Evolutionary conservation across 2,797 vertebrate genomes (phyloP).

Genomic region (Chaenodraco wilsoni): DNA sequence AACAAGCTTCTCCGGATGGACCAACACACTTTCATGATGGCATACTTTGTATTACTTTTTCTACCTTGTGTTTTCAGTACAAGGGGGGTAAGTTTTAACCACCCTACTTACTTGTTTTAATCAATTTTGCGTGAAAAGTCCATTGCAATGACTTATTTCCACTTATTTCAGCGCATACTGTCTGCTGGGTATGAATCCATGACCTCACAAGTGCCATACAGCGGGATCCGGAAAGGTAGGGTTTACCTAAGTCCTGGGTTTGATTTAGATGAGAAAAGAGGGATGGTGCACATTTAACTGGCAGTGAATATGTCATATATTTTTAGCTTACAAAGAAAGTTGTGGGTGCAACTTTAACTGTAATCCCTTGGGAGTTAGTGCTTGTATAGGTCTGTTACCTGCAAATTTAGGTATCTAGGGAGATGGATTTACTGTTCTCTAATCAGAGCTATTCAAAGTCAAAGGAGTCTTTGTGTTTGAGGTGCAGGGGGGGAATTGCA

Average conservation of each 20-base stretch:
- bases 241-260: constrained; percentile 23
- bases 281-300: constrained; percentile 1
- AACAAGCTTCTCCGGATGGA: constrained; percentile 18
- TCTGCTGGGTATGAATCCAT: constrained; percentile 39
- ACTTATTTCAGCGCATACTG: constrained; percentile 63
- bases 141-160: background rate
- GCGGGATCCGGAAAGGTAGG: constrained; percentile 72
- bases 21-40: constrained; percentile 42
- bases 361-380: background rate
- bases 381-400: constrained; percentile 3
- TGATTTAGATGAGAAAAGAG: background rate
- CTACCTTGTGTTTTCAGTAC: constrained; percentile 57
- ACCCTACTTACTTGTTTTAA: background rate
- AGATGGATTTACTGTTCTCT: constrained; percentile 3
- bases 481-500: constrained; percentile 1
- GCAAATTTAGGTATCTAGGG: background rate
- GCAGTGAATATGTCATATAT: background rate
- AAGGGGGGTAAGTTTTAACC: constrained; percentile 66
- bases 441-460: background rate
- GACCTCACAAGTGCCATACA: constrained; percentile 41
- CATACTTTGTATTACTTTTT: constrained; percentile 42
- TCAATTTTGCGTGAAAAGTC: background rate
- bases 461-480: constrained; percentile 14
- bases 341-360: constrained; percentile 11
- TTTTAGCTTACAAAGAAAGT: constrained; percentile 6